phyloP scores from a whole-genome alignment of 2,888 invertebrate species.

The Schrankia costaestrigalis region DNA sequence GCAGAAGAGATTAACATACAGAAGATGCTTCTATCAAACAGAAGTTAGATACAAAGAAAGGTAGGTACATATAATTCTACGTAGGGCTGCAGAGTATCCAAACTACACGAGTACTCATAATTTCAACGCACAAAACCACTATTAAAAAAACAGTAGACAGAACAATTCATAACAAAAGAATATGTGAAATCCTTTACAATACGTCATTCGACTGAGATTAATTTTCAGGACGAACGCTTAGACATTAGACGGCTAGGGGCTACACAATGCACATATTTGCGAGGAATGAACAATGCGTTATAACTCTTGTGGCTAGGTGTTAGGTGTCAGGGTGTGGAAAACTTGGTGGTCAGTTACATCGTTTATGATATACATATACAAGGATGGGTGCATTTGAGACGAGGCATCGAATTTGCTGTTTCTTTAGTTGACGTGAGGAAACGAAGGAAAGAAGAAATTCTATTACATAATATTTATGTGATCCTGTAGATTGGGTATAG shows the following conservation, averaged over 20 bases:
- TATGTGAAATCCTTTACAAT: constrained; percentile 12
- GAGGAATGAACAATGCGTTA: constrained; percentile 10
- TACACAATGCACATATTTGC: constrained; percentile 2
- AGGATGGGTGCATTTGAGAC: constrained; percentile 9
- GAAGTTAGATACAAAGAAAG: constrained; percentile 6
- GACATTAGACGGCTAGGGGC: constrained; percentile 8
- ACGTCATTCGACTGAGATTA: constrained; percentile 17
- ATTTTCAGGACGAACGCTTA: constrained; percentile 18
- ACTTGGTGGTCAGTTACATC: no score
- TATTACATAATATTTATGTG: no score
- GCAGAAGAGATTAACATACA: no score
- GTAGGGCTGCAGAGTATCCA: no score
- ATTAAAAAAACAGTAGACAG: constrained; percentile 1
- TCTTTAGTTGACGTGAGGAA: no score
- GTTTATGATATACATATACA: no score
- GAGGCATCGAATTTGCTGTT: no score
- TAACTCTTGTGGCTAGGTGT: constrained; percentile 10
- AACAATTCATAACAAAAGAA: constrained; percentile 9
- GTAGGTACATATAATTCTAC: no score
- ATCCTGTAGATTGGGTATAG: no score
- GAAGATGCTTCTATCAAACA: no score
- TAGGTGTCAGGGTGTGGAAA: constrained; percentile 11
- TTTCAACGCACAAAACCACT: constrained; percentile 3
- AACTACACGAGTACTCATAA: neutral
- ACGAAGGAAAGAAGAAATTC: no score